Percentiles rank a stretch among this genome's conserved stretches.
phyloP scores from a whole-genome alignment of 2,113 vertebrate genomes.

The Lepus americanus region DNA sequence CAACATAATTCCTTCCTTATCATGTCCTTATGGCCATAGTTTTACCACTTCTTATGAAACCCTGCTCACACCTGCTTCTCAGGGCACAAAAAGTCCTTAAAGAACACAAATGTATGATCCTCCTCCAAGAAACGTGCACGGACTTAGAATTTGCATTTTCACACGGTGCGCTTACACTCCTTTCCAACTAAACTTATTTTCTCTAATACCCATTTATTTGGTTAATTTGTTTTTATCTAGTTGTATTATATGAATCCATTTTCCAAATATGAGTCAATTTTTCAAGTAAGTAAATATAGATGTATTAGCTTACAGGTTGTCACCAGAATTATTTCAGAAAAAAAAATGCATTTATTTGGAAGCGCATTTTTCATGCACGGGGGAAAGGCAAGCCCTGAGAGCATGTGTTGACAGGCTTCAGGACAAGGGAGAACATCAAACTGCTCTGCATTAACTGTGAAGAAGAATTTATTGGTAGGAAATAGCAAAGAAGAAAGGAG shows the following conservation, averaged over 20 bases:
- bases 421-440: neutral
- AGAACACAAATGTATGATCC: neutral
- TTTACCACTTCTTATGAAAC: neutral
- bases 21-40: neutral
- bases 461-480: neutral
- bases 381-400: neutral
- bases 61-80: neutral
- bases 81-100: neutral
- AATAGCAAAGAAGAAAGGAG: neutral
- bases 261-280: neutral
- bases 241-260: neutral
- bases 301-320: neutral
- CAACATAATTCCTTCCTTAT: neutral
- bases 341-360: conserved; percentile 40
- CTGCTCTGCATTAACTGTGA: neutral
- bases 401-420: neutral
- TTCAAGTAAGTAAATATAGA: conserved; percentile 3
- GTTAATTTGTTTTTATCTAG: conserved; percentile 50
- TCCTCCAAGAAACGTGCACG: neutral
- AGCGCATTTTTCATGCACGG: neutral
- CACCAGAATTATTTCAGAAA: conserved; percentile 37
- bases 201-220: neutral
- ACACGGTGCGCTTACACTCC: neutral
- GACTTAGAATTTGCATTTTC: neutral
- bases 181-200: conserved; percentile 13